Evolutionary conservation across 1,140 invertebrate genomes (phyloP), one percentile per base, ranked within the genome.

Genomic region (Hyles euphorbiae): DNA sequence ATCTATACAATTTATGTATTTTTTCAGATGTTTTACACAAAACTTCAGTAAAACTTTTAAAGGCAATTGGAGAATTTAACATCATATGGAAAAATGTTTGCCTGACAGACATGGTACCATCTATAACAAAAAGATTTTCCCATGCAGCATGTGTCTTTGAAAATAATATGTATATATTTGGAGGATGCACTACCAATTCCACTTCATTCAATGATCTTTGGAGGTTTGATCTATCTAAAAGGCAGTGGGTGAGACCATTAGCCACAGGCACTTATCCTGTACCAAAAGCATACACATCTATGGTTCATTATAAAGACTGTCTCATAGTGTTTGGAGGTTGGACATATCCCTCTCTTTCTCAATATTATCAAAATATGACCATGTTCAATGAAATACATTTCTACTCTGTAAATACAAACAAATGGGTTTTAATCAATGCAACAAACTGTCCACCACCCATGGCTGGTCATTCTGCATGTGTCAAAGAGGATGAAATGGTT

Each of bases 161-260:
- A 52, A 95, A 95, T 86, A 94, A 92, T 3, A 96, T 99, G 96
- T 99, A 96, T 83, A 93, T 99, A 36, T 99, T 99, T 92, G 98
- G 98, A 51, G 98, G 98, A 1, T 98, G 96, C 70, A 98, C 97
- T n/a, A 95, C 95, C 36, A 95, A 96, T 44, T 95, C 94, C 71
- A 99, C 98, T 12, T 97, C 98, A 7, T 99, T 99, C 74, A 99
- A 99, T 91, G 98, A 99, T 90, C 90, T 99, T 6, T 99, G 98
- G 98, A 92, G 92, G 67, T 93, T 99, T 82, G 96, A 99, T 91
- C 91, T 99, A 48, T 94, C 95, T 5, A 94, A 92, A 49, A 91
- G 96, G 76, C 91, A 93, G 68, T 98, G 97, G 97, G 90, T 93
- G 5, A 90, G 96, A 71, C 94, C 95, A 0, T 82, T 95, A 8